phyloP scores from a whole-genome alignment of 1,140 invertebrate genomes.

The Cheumatopsyche charites region DNA sequence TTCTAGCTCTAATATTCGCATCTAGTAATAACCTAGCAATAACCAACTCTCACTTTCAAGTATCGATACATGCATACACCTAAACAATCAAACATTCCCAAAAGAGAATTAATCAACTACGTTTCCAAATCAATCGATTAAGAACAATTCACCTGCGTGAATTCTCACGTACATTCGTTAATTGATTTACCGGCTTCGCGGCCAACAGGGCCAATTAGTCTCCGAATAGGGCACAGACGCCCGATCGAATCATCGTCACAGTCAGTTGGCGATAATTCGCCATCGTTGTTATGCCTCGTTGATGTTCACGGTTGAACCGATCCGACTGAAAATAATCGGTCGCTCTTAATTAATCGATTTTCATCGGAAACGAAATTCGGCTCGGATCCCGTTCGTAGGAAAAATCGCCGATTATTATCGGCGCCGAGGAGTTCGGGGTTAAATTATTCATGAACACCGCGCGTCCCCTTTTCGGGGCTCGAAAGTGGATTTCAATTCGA shows the following conservation, averaged over 20 bases:
- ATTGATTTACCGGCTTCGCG: constrained; percentile 20
- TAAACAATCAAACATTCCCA: no score
- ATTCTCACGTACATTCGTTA: not conserved
- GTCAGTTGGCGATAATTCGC: constrained; percentile 1
- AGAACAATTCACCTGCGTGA: not conserved
- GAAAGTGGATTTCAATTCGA: constrained; percentile 47
- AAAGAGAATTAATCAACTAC: no score
- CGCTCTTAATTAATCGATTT: no score
- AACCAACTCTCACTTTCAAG: no score
- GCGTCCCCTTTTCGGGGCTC: constrained; percentile 23
- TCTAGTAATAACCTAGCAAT: no score
- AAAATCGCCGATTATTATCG: constrained; percentile 41
- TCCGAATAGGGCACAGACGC: constrained; percentile 26
- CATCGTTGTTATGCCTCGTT: not conserved
- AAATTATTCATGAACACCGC: constrained; percentile 48
- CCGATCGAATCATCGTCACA: constrained; percentile 40
- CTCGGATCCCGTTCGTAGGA: constrained; percentile 10
- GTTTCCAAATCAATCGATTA: no score
- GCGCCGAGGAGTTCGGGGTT: constrained; percentile 21
- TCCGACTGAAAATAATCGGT: not conserved
- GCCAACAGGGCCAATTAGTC: constrained; percentile 24
- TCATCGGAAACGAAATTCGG: constrained; percentile 3
- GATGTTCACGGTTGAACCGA: no score
- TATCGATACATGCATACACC: no score
- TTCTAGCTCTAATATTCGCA: no score